A percentile compares a stretch with the other conserved stretches of the same genome.
Evolutionary conservation across 2,113 vertebrate genomes (phyloP).

Genomic region (Rhinichthys klamathensis): DNA sequence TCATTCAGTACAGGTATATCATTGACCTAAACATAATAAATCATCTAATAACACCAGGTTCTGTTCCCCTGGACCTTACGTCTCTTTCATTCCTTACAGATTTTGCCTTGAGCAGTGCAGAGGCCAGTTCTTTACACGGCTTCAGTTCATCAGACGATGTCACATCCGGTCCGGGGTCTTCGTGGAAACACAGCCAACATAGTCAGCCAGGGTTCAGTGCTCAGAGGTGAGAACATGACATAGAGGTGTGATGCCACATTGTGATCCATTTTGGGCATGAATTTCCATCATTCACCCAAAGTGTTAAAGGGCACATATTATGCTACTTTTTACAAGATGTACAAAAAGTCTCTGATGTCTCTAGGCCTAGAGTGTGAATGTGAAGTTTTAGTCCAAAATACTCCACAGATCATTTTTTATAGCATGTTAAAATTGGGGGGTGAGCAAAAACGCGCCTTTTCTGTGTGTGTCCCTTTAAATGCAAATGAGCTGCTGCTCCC

Average conservation of each 20-base stretch:
- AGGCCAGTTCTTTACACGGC: constrained; percentile 85
- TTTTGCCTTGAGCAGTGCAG: constrained; percentile 87
- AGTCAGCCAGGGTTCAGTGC: constrained; percentile 83
- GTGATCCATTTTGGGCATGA: too few relatives aligned
- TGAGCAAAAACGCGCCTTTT: too few relatives aligned
- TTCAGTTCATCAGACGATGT: constrained; percentile 85
- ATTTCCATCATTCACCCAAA: too few relatives aligned
- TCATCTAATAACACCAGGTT: background rate
- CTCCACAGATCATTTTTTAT: too few relatives aligned
- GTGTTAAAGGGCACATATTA: too few relatives aligned
- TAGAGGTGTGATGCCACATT: background rate
- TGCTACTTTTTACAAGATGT: too few relatives aligned
- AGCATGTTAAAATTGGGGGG: too few relatives aligned
- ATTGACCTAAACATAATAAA: background rate
- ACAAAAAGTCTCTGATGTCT: too few relatives aligned
- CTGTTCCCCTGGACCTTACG: background rate
- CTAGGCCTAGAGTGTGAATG: too few relatives aligned
- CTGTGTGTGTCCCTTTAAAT: too few relatives aligned
- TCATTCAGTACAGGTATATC: constrained; percentile 86
- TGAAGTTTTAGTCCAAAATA: too few relatives aligned
- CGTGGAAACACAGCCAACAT: constrained; percentile 92
- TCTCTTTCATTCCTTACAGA: constrained; percentile 72
- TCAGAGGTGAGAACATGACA: constrained; percentile 80
- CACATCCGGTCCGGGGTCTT: constrained; percentile 81
- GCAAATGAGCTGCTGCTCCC: too few relatives aligned